A percentile compares a stretch with the other conserved stretches of the same genome.
phyloP scores from a whole-genome alignment of 37 sponge, comb jelly and placozoan genomes.

The Beroe ovata region DNA sequence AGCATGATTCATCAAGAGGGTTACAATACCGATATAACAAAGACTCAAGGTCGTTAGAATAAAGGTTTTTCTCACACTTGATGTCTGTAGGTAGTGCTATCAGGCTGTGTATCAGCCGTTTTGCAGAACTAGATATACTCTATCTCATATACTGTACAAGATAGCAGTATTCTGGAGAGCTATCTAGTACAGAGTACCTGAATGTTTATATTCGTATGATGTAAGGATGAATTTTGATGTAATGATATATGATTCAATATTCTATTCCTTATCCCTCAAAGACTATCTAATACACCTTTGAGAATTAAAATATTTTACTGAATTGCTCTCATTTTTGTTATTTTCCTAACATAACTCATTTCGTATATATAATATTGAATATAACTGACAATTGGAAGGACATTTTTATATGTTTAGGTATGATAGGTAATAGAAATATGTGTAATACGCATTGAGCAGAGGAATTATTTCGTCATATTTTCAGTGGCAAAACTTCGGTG shows the following conservation, averaged over 20 bases:
- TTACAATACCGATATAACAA: neutral
- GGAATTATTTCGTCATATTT: neutral
- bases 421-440: constrained; percentile 40
- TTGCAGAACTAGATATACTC: neutral
- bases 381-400: constrained; percentile 52
- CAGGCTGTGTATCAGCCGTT: neutral
- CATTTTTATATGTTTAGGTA: constrained; percentile 52
- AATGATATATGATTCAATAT: constrained; percentile 16
- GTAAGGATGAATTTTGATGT: constrained; percentile 63
- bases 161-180: constrained; percentile 46
- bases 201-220: constrained; percentile 65
- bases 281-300: constrained; percentile 62
- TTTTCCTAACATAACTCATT: constrained; percentile 52
- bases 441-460: no score
- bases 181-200: constrained; percentile 51
- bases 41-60: neutral
- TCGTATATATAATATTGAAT: constrained; percentile 20
- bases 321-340: constrained; percentile 57
- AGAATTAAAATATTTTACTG: constrained; percentile 60
- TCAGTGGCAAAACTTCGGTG: neutral
- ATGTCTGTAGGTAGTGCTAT: neutral
- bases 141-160: constrained; percentile 30
- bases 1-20: constrained; percentile 16
- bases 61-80: neutral
- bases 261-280: constrained; percentile 63